Base-by-base conservation (phyloP, 2,888 invertebrate species). In the Heteropelma amictum region DNA sequence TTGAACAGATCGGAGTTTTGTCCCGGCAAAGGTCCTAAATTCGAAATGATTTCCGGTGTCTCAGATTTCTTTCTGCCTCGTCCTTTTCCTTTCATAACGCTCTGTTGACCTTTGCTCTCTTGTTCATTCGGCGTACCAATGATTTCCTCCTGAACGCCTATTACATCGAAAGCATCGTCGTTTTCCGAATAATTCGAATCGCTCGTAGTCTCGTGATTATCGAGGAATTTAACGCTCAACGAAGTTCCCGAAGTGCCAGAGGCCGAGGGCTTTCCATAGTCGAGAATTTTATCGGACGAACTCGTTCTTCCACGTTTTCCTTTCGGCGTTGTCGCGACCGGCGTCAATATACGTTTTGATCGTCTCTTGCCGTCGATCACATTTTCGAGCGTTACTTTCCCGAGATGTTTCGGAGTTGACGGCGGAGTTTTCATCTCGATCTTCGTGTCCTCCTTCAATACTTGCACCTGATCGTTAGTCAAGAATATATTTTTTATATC, bases 1-100 rank as follows among this genome's bases (percentile, higher is more conserved):
- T 90, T 89, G 81, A 93, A 93, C 88, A 87, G 71, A 85, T 89
- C 85, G 75, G 90, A 89, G 12, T 91, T 90, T 0, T 80, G 81
- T 70, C 64, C 81, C 45, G 76, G 92, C 14, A 93, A 91, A 0
- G 93, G 93, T 0, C 93, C 93, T 1, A 93, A 84, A 0, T 86
- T 85, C 0, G 89, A 88, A 0, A 91, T 87, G 0, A 91, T 90
- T 56, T 90, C 90, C 4, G 91, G 90, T 72, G 90, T 90, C 60
- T 91, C 91, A 21, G 90, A 90, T 81, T 91, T 91, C 80, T 91
- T 91, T 8, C 90, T 88, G 77, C 90, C 91, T 75, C 90, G 91
- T 76, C 91, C 90, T 0, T 91, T 91, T 2, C 92, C 91, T 84
- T 92, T 92, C 1, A 91, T 86, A 76, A 91, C 75, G 74, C 69